Evolutionary conservation across 1,140 invertebrate species (phyloP).

Genomic region (Zophobas morio): DNA sequence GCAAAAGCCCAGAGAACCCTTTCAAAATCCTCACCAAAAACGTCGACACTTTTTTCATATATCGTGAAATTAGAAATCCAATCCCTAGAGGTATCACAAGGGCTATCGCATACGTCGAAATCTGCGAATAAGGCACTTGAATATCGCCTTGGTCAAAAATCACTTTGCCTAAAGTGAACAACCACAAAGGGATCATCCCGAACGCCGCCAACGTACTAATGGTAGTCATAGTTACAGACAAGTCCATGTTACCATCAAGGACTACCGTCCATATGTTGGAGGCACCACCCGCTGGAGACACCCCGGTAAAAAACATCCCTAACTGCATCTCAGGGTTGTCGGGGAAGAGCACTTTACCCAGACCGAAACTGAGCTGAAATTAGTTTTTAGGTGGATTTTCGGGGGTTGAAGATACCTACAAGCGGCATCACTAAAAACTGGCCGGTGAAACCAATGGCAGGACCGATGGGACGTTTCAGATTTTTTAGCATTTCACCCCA

Average conservation of each 20-base stretch:
- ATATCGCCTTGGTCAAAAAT: conserved; percentile 82
- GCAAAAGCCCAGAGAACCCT: conserved; percentile 86
- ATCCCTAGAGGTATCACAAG: conserved; percentile 89
- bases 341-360: conserved; percentile 83
- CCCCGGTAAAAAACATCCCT: conserved; percentile 93
- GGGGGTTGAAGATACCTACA: conserved; percentile 71
- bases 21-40: conserved; percentile 87
- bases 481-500: conserved; percentile 80
- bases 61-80: conserved; percentile 83
- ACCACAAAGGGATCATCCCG: conserved; percentile 92
- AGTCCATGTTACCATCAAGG: conserved; percentile 88
- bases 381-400: neutral
- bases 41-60: conserved; percentile 76
- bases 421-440: conserved; percentile 94
- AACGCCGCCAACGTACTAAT: conserved; percentile 74
- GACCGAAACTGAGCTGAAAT: conserved; percentile 80
- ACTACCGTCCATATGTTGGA: conserved; percentile 97
- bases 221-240: conserved; percentile 94
- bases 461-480: conserved; percentile 85
- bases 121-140: conserved; percentile 85
- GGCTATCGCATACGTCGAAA: conserved; percentile 81
- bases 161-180: conserved; percentile 89
- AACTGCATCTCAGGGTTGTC: conserved; percentile 80
- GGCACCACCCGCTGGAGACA: conserved; percentile 92
- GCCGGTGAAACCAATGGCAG: conserved; percentile 84